phyloP scores from a whole-genome alignment of 92 coral and sea anemone species.

The Zoanthus sociatus region DNA sequence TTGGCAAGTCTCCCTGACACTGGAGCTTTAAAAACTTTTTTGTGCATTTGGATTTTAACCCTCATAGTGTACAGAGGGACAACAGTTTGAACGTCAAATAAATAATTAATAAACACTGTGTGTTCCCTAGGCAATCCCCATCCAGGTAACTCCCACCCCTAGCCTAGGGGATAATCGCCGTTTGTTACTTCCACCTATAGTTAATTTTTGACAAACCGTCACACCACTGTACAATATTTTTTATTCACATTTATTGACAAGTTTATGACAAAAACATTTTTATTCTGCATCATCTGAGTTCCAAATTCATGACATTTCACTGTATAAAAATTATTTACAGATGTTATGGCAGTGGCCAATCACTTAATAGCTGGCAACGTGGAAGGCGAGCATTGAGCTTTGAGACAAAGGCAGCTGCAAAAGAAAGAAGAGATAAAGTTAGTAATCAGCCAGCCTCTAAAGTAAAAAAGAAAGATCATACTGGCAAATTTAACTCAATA shows the following conservation, averaged over 20 bases:
- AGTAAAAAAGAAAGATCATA: conserved; percentile 39
- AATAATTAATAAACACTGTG: neutral
- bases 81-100: neutral
- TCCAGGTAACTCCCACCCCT: conserved; percentile 28
- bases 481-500: conserved; percentile 40
- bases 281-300: neutral
- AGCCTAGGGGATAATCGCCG: neutral
- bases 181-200: neutral
- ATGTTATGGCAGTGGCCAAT: conserved; percentile 53
- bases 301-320: neutral
- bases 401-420: conserved; percentile 39
- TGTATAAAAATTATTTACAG: neutral
- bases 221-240: neutral
- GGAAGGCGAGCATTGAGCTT: neutral
- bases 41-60: neutral
- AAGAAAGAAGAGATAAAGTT: conserved; percentile 19
- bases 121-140: neutral
- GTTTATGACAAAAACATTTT: neutral
- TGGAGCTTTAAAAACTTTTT: neutral
- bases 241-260: conserved; percentile 10
- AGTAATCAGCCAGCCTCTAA: neutral
- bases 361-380: conserved; percentile 34
- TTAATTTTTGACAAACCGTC: neutral
- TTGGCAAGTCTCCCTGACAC: neutral
- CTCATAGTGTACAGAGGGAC: neutral